Conservation (phyloP, 1,140 invertebrate genomes). For the Drosophila arizonae region DNA sequence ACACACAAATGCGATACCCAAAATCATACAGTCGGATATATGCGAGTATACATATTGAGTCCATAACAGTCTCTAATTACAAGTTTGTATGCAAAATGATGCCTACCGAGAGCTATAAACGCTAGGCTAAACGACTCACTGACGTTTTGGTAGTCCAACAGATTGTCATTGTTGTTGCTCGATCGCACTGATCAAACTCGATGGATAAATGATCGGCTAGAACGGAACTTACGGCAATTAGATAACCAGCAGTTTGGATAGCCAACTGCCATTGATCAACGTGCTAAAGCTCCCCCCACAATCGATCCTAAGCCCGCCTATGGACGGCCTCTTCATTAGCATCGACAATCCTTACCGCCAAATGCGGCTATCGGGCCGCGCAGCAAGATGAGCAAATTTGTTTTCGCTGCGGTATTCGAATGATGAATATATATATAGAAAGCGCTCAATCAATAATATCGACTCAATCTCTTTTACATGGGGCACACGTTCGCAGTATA, state of each 20-base stretch:
- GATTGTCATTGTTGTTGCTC: neutral
- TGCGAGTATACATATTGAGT: slow-evolving; percentile 14
- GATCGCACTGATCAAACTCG: slow-evolving; percentile 1
- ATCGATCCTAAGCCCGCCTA: neutral
- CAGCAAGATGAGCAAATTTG: slow-evolving; percentile 11
- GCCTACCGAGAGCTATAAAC: slow-evolving; percentile 25
- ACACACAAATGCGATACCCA: slow-evolving; percentile 21
- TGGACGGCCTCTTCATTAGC: neutral
- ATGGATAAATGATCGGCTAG: slow-evolving; percentile 7
- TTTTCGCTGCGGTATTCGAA: slow-evolving; percentile 4
- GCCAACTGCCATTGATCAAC: slow-evolving; percentile 25
- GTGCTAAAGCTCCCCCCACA: neutral
- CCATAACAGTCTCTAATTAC: slow-evolving; percentile 34
- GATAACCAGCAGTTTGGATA: slow-evolving; percentile 48
- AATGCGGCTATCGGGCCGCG: slow-evolving; percentile 15
- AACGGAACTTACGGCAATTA: slow-evolving; percentile 51
- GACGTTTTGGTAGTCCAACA: neutral
- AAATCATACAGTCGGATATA: slow-evolving; percentile 13
- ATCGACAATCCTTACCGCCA: slow-evolving; percentile 1
- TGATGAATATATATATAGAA: slow-evolving; percentile 38
- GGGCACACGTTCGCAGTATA: slow-evolving; percentile 26
- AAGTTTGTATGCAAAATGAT: slow-evolving; percentile 49
- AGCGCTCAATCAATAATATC: slow-evolving; percentile 18
- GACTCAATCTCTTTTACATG: slow-evolving; percentile 14
- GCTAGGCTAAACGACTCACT: slow-evolving; percentile 14